These are phyloP conservation scores for Eustalomyia histrio DNA, from an alignment of 2,888 invertebrate species.

Conservation along the genomic window DNA sequence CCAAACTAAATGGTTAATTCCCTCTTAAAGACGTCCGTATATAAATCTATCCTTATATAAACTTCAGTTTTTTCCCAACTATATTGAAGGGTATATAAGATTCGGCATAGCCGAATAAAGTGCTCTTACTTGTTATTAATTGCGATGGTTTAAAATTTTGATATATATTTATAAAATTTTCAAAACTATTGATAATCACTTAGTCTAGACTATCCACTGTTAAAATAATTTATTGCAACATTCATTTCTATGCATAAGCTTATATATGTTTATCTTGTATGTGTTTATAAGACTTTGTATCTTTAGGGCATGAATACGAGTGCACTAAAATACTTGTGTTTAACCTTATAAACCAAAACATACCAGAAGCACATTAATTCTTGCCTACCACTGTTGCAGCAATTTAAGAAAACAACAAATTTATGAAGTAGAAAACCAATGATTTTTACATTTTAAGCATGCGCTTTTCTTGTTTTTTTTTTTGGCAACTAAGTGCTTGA, in stretches of 20 bases:
- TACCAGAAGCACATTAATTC: background rate
- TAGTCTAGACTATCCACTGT: background rate
- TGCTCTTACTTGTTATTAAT: too few relatives aligned
- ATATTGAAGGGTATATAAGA: too few relatives aligned
- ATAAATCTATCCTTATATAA: too few relatives aligned
- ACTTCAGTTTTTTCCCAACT: too few relatives aligned
- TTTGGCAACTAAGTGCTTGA: background rate
- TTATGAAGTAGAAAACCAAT: background rate
- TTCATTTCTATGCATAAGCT: too few relatives aligned
- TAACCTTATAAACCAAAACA: slow-evolving; percentile 13
- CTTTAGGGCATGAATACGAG: background rate
- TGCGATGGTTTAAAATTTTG: too few relatives aligned
- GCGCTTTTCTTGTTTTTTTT: background rate
- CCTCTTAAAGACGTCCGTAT: too few relatives aligned
- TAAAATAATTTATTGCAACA: background rate
- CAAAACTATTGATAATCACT: background rate
- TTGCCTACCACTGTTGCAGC: background rate
- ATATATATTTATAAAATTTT: background rate
- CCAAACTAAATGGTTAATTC: too few relatives aligned
- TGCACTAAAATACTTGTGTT: slow-evolving; percentile 14
- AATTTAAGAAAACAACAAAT: background rate
- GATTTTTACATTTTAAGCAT: background rate
- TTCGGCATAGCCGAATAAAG: too few relatives aligned
- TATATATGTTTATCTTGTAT: too few relatives aligned
- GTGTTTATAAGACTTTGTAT: background rate